These are phyloP conservation scores for Adelosebastes latens DNA, from an alignment of 2,797 vertebrate species.

Conservation along the genomic window DNA sequence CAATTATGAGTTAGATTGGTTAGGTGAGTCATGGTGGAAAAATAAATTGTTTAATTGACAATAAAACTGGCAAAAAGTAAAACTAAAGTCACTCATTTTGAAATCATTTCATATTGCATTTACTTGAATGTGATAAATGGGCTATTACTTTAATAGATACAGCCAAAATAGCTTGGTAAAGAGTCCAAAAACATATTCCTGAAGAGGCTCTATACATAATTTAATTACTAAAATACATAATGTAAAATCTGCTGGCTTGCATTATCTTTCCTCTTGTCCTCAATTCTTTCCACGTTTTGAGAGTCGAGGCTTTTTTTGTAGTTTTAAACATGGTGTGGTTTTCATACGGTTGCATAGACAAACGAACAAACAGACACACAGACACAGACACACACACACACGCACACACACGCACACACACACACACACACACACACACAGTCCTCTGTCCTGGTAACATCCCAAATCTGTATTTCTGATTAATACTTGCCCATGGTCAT, in stretches of 20 bases:
- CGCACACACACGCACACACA: constrained; percentile 1
- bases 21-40: not conserved
- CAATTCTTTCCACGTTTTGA: not conserved
- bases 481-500: constrained; percentile 79
- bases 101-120: not conserved
- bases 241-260: not conserved
- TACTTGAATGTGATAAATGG: constrained; percentile 9
- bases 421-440: constrained; percentile 15
- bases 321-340: not conserved
- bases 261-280: not conserved
- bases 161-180: not conserved
- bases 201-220: not conserved
- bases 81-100: not conserved
- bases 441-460: constrained; percentile 49
- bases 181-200: not conserved
- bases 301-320: not conserved
- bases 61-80: not conserved
- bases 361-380: not conserved
- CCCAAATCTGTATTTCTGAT: constrained; percentile 79
- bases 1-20: not conserved
- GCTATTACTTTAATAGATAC: not conserved
- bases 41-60: not conserved
- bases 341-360: not conserved
- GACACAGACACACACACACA: constrained; percentile 3
- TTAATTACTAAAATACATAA: constrained; percentile 4